Conservation (phyloP, 2,797 vertebrate genomes). For the Prunella strophiata region DNA sequence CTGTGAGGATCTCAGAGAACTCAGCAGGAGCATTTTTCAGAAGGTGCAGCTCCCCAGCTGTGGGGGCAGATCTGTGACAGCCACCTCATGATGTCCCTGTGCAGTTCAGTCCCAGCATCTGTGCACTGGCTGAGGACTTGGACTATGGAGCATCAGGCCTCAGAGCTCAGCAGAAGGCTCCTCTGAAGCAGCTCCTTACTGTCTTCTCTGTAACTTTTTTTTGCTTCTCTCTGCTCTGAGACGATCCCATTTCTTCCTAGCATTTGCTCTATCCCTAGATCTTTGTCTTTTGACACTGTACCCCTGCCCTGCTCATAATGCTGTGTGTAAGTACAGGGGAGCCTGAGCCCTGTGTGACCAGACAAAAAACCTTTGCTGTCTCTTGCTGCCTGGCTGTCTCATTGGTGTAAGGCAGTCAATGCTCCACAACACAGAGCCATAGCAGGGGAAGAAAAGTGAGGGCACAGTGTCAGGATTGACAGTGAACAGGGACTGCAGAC, state of each 20-base stretch:
- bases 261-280: not conserved
- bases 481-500: not conserved
- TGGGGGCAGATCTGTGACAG: not conserved
- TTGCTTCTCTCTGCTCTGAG: not conserved
- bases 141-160: not conserved
- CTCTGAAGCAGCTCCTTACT: not conserved
- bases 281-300: not conserved
- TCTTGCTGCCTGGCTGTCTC: not conserved
- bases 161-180: not conserved
- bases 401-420: not conserved
- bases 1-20: accelerated
- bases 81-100: accelerated
- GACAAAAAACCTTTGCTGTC: not conserved
- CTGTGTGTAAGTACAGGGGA: accelerated
- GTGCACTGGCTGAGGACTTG: not conserved
- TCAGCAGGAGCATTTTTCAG: not conserved
- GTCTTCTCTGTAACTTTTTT: not conserved
- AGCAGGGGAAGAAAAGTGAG: accelerated
- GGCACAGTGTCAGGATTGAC: accelerated
- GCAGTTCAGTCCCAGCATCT: not conserved
- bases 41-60: not conserved
- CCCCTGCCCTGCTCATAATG: not conserved
- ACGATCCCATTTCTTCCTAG: not conserved
- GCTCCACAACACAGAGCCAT: not conserved
- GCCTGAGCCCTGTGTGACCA: accelerated